Evolutionary conservation across 2,888 invertebrate species (phyloP).

Genomic region (Pandemis corylana): DNA sequence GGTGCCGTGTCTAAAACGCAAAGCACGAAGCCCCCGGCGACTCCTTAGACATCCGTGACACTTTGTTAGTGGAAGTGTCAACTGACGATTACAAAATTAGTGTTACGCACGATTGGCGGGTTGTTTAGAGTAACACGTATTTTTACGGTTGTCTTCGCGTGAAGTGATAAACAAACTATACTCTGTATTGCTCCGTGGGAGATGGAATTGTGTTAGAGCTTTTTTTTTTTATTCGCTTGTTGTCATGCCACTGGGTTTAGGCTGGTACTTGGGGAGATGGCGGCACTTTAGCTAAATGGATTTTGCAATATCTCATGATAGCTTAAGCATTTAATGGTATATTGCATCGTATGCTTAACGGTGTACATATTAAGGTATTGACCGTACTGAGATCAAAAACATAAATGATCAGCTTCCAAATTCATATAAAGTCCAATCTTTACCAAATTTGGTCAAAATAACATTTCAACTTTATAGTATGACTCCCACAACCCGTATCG

Average conservation of each 20-base stretch:
- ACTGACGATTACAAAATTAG: slow-evolving; percentile 19
- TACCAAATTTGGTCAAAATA: not conserved
- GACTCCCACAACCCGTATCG: slow-evolving; percentile 10
- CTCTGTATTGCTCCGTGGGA: not conserved
- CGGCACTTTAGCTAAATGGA: too few species aligned
- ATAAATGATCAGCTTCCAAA: not conserved
- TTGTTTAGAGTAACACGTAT: slow-evolving; percentile 9
- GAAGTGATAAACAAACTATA: slow-evolving; percentile 15
- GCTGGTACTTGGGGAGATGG: not conserved
- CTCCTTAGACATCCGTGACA: slow-evolving; percentile 2
- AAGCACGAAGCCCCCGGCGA: not conserved
- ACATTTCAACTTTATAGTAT: slow-evolving; percentile 1
- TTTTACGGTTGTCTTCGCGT: slow-evolving; percentile 8
- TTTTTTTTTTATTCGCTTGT: not conserved
- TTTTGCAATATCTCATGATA: not conserved
- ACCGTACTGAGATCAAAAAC: not conserved
- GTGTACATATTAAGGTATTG: not conserved
- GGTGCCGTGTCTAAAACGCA: slow-evolving; percentile 5
- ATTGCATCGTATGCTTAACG: not conserved
- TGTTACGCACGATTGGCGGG: slow-evolving; percentile 21
- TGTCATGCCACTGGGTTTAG: not conserved
- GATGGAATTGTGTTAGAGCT: not conserved
- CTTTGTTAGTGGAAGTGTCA: slow-evolving; percentile 16
- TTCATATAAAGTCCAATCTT: slow-evolving; percentile 4
- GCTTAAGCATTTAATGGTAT: too few species aligned